Evolutionary conservation across 2,797 vertebrate species (phyloP).

Genomic region (Myotis planiceps): DNA sequence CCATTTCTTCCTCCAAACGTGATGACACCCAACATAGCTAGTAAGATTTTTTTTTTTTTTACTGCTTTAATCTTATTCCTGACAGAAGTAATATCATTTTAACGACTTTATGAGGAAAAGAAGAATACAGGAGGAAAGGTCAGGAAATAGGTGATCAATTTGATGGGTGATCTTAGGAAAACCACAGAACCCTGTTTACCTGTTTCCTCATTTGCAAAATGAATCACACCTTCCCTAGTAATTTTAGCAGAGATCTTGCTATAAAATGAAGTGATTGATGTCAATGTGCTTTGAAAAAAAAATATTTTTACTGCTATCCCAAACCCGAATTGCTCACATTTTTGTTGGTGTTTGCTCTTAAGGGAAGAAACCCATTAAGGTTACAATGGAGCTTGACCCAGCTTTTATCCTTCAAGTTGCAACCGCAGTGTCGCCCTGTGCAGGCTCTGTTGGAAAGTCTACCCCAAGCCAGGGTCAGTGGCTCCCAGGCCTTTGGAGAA

Average conservation of each 20-base stretch:
- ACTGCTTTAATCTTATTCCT: neutral
- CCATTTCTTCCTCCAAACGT: neutral
- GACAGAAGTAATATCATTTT: neutral
- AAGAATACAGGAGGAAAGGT: neutral
- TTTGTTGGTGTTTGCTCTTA: slow-evolving; percentile 32
- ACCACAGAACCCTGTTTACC: neutral
- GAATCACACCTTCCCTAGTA: neutral
- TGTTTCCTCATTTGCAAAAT: slow-evolving; percentile 12
- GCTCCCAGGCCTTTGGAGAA: neutral
- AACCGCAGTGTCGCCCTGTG: neutral
- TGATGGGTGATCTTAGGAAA: neutral
- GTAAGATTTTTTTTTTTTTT: neutral
- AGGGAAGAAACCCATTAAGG: neutral
- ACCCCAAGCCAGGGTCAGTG: neutral
- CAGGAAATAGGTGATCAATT: neutral
- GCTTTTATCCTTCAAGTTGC: neutral
- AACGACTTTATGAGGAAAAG: neutral
- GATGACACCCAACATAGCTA: neutral
- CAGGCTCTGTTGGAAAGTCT: neutral
- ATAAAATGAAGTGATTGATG: neutral
- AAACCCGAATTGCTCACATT: neutral
- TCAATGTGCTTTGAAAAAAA: neutral
- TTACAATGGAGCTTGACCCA: neutral
- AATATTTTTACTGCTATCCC: neutral
- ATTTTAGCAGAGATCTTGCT: slow-evolving; percentile 1